Percentiles rank a stretch among this genome's conserved stretches.
phyloP scores from a whole-genome alignment of 2,888 invertebrate genomes.

The Amorpha juglandis region DNA sequence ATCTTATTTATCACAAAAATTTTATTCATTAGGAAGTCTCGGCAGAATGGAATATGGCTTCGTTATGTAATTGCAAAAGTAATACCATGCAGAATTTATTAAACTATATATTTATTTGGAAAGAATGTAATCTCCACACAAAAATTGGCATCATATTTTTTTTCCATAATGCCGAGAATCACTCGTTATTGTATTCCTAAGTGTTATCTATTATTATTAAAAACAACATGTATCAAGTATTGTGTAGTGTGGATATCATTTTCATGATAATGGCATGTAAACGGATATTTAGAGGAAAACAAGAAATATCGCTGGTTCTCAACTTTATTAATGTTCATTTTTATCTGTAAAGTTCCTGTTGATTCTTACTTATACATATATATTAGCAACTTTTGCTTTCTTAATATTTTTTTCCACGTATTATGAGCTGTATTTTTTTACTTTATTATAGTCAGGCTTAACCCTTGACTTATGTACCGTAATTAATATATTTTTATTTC shows the following conservation, averaged over 20 bases:
- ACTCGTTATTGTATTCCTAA: slow-evolving; percentile 36
- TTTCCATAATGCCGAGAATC: slow-evolving; percentile 38
- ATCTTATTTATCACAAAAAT: slow-evolving; percentile 34
- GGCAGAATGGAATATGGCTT: slow-evolving; percentile 26
- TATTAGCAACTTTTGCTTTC: no score
- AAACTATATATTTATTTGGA: neutral
- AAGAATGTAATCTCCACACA: no score
- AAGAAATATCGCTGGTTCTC: slow-evolving; percentile 30
- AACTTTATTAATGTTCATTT: slow-evolving; percentile 29
- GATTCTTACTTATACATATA: slow-evolving; percentile 33
- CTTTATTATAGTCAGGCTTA: neutral
- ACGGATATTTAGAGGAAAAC: slow-evolving; percentile 25
- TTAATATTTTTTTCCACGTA: no score
- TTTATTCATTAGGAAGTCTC: slow-evolving; percentile 24
- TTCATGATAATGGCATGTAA: slow-evolving; percentile 34
- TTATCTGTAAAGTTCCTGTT: slow-evolving; percentile 49
- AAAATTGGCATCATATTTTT: no score
- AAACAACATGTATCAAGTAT: slow-evolving; percentile 33
- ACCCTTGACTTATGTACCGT: neutral
- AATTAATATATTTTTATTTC: neutral
- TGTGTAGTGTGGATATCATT: slow-evolving; percentile 39
- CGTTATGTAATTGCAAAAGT: neutral
- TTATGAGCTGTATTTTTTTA: neutral
- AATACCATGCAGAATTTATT: neutral
- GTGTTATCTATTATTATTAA: slow-evolving; percentile 39